phyloP scores from a whole-genome alignment of 2,888 invertebrate genomes.

The Eudasyphora cyanicolor region DNA sequence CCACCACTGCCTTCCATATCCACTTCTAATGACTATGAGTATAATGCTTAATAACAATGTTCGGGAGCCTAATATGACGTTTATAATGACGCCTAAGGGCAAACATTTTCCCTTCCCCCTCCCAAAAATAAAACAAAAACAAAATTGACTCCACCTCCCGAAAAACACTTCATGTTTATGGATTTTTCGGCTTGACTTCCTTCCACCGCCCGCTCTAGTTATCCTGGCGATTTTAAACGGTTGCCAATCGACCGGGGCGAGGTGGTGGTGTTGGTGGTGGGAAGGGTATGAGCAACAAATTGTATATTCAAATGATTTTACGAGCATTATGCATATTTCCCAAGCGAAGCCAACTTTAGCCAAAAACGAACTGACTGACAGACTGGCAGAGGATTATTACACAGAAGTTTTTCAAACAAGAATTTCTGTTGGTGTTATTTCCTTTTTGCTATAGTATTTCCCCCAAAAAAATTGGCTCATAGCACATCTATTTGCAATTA shows the following conservation, averaged over 20 bases:
- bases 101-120: conserved; percentile 8
- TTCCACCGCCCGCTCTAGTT: neutral
- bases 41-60: conserved; percentile 28
- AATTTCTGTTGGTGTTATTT: neutral
- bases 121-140: neutral
- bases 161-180: neutral
- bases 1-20: neutral
- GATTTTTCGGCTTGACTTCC: neutral
- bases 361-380: neutral
- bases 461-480: no score
- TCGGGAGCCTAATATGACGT: conserved; percentile 33
- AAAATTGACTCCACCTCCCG: neutral
- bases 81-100: conserved; percentile 22
- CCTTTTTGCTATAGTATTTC: neutral
- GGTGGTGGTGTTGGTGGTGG: neutral
- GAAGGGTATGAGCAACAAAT: neutral
- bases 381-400: conserved; percentile 14
- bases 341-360: neutral
- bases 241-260: neutral
- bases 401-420: neutral
- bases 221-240: neutral
- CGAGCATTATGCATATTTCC: conserved; percentile 11
- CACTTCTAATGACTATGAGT: conserved; percentile 19
- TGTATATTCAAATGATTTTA: conserved; percentile 20
- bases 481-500: conserved; percentile 6